Evolutionary conservation across 2,113 vertebrate genomes (phyloP).

Genomic region (Pseudorectes ferrugineus): DNA sequence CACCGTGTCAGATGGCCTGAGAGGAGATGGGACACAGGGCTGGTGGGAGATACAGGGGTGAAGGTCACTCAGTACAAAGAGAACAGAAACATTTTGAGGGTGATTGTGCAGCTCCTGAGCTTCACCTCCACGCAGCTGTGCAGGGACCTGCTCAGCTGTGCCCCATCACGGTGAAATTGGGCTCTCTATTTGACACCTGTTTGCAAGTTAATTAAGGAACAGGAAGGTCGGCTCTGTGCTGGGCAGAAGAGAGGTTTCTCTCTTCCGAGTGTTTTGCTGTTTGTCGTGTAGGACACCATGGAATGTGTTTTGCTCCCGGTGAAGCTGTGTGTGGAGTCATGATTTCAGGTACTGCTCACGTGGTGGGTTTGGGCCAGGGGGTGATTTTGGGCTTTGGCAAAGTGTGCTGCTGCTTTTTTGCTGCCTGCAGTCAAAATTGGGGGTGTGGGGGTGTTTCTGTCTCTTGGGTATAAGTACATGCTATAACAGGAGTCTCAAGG

Average conservation of each 20-base stretch:
- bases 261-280: fast-evolving
- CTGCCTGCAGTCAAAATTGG: background rate
- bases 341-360: background rate
- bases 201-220: fast-evolving
- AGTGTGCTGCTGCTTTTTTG: background rate
- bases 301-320: background rate
- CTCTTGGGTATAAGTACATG: fast-evolving
- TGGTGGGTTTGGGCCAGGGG: background rate
- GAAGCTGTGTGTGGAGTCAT: fast-evolving
- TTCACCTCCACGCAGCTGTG: background rate
- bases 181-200: background rate
- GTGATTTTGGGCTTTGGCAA: background rate
- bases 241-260: fast-evolving
- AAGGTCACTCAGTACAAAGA: background rate
- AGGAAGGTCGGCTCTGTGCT: fast-evolving
- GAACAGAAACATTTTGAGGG: background rate
- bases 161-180: fast-evolving
- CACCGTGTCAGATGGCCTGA: background rate
- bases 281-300: fast-evolving
- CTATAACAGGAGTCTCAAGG: fast-evolving
- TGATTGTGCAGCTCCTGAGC: background rate
- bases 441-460: background rate
- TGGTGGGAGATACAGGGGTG: background rate
- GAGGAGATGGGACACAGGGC: background rate
- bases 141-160: background rate